These are phyloP conservation scores for Odontocerum albicorne DNA, from an alignment of 2,888 invertebrate species.

Conservation along the genomic window DNA sequence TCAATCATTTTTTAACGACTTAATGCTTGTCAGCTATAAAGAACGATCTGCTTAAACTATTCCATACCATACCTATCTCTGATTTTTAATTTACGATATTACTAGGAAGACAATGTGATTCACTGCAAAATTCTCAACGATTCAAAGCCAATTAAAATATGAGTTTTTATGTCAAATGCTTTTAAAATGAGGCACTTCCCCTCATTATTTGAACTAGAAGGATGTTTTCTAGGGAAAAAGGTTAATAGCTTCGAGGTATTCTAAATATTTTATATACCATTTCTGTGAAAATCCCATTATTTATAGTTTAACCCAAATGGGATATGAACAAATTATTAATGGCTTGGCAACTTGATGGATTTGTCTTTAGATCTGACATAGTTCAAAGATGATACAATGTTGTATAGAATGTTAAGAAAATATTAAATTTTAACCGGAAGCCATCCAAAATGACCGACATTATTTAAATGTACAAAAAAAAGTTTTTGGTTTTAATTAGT, in stretches of 20 bases:
- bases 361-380: too few relatives aligned
- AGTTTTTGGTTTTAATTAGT: too few relatives aligned
- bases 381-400: too few relatives aligned
- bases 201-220: neutral
- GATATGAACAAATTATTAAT: too few relatives aligned
- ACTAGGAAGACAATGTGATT: conserved; percentile 11
- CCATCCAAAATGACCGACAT: too few relatives aligned
- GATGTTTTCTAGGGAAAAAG: neutral
- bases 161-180: conserved; percentile 1
- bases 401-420: too few relatives aligned
- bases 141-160: conserved; percentile 8
- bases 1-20: conserved; percentile 24
- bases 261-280: neutral
- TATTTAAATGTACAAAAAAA: too few relatives aligned
- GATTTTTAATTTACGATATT: conserved; percentile 14
- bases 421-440: too few relatives aligned
- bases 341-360: too few relatives aligned
- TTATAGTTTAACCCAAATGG: too few relatives aligned
- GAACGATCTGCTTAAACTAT: neutral
- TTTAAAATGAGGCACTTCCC: conserved; percentile 14
- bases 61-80: conserved; percentile 2
- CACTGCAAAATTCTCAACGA: neutral
- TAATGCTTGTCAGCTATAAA: conserved; percentile 6
- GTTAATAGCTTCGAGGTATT: neutral
- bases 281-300: neutral